phyloP scores from a whole-genome alignment of 2,888 invertebrate genomes.

The Orthosia incerta region DNA sequence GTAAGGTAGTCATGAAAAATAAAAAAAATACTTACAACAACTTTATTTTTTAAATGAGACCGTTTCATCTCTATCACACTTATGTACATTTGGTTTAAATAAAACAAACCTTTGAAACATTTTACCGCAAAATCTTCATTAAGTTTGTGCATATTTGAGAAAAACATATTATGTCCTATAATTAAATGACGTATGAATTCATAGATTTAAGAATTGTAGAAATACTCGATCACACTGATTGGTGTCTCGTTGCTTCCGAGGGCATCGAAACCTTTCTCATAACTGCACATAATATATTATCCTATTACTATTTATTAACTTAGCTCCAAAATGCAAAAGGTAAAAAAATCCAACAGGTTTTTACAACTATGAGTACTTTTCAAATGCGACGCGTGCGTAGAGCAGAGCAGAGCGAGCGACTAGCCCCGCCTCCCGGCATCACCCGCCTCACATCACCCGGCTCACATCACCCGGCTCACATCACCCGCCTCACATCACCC shows the following conservation, averaged over 20 bases:
- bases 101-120: constrained; percentile 89
- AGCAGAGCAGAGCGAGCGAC: constrained; percentile 4
- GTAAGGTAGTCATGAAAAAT: constrained; percentile 64
- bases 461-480: too few species aligned
- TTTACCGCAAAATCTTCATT: constrained; percentile 86
- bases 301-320: constrained; percentile 76
- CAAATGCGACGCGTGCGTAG: constrained; percentile 69
- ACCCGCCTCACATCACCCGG: background rate
- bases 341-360: constrained; percentile 78
- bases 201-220: constrained; percentile 81
- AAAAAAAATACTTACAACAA: constrained; percentile 86
- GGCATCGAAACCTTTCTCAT: constrained; percentile 70
- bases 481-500: constrained; percentile 38
- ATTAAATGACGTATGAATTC: constrained; percentile 85
- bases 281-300: constrained; percentile 75
- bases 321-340: constrained; percentile 84
- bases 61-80: constrained; percentile 91
- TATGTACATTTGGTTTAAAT: constrained; percentile 91
- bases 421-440: background rate
- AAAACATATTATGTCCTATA: constrained; percentile 81
- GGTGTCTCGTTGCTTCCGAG: constrained; percentile 81
- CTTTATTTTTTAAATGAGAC: constrained; percentile 91
- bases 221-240: constrained; percentile 82
- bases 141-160: constrained; percentile 90
- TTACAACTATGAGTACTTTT: constrained; percentile 74